Base-by-base conservation (phyloP, 2,797 vertebrate species). In the Australoheros facetus region DNA sequence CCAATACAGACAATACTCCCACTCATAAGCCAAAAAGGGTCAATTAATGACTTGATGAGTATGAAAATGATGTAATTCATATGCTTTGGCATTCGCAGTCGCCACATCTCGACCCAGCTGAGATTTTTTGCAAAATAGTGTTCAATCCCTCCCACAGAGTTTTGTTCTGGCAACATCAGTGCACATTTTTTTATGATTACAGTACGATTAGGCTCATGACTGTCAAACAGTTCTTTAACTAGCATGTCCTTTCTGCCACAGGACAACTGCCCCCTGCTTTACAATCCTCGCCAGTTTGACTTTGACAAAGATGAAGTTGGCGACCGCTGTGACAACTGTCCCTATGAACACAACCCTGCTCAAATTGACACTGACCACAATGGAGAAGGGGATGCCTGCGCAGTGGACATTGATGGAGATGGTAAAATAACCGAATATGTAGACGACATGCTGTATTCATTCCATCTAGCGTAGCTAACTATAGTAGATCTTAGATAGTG, bases 251-350 rank as follows among this genome's bases (percentile, higher is more conserved):
- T 80, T 71, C 79, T 19, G 1, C 73, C 21, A 70, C 80, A 99
- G 98, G 98, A 99, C 94, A 99, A 99, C 89, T 99, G 98, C 56
- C 93, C 96, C 56, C 96, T 99, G n/a, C 95, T 98, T 56, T 99
- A 97, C 93, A 99, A 99, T 90, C 98, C 98, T 34, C 97, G 96
- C 13, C 98, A 99, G 86, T 96, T 95, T 87, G 98, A 99, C 92
- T 98, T 99, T 12, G 98, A 99, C 92, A 99, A 99, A 80, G 98
- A 99, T 28, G 97, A 98, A 84, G 98, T 99, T 3, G 98, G 98
- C 2, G 98, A 99, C 88, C 97, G 98, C 48, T 99, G 98, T 71
- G 98, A 99, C 82, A 99, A 99, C 87, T 99, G 98, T 28, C 98
- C 98, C 0, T 98, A 99, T 1, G 97, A 98, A 55, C 97, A 99